These are phyloP conservation scores for Torymus tubicola DNA, from an alignment of 2,888 invertebrate species.

Conservation along the genomic window DNA sequence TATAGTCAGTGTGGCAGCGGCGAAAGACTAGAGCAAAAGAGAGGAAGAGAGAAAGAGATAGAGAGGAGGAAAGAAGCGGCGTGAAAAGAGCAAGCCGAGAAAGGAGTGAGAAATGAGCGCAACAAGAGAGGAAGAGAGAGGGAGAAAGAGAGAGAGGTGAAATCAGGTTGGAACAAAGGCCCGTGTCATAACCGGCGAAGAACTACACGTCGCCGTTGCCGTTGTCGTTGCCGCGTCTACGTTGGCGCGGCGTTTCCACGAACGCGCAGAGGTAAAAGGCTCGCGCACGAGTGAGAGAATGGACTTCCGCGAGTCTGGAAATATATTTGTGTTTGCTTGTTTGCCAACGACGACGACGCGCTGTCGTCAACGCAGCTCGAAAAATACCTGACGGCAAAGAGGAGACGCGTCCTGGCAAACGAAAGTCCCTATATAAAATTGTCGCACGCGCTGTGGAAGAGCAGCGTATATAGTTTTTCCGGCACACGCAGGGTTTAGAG, in stretches of 20 bases:
- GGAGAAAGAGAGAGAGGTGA: constrained; percentile 28
- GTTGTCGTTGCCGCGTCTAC: neutral
- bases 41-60: neutral
- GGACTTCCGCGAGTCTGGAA: constrained; percentile 54
- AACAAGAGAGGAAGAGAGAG: neutral
- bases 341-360: constrained; percentile 22
- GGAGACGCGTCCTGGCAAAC: neutral
- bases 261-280: constrained; percentile 39
- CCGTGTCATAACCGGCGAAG: constrained; percentile 53
- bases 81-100: neutral
- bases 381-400: neutral
- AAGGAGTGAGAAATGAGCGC: neutral
- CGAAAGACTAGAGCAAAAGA: neutral
- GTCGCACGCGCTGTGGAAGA: too few species aligned
- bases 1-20: too few species aligned
- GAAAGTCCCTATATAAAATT: too few species aligned
- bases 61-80: neutral
- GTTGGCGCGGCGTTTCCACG: constrained; percentile 33
- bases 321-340: constrained; percentile 48
- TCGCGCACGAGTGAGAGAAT: constrained; percentile 42
- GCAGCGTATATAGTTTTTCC: too few species aligned
- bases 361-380: neutral
- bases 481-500: too few species aligned
- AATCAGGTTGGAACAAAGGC: constrained; percentile 55
- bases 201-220: neutral